Evolutionary conservation across 2,888 invertebrate species (phyloP).

Genomic region (Aphodius sticticus): DNA sequence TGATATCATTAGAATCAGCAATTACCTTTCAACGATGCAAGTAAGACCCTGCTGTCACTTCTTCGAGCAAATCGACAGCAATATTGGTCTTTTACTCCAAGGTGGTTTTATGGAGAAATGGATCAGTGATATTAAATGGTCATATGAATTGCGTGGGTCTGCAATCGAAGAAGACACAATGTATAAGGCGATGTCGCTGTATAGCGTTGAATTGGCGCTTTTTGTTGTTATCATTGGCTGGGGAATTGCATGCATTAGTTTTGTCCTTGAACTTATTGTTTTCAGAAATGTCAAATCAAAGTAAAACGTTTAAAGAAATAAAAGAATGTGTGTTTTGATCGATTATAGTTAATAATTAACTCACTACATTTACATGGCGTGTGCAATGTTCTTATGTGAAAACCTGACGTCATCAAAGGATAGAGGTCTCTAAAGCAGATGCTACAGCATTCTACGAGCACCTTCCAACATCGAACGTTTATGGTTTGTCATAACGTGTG

Average conservation of each 20-base stretch:
- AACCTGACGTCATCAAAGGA: constrained; percentile 4
- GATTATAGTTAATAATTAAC: too few species aligned
- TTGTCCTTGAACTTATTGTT: constrained; percentile 4
- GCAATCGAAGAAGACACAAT: too few species aligned
- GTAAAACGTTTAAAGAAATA: too few species aligned
- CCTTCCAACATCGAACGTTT: too few species aligned
- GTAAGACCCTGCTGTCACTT: too few species aligned
- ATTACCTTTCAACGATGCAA: background rate
- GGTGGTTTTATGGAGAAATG: constrained; percentile 10
- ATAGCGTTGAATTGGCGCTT: constrained; percentile 11
- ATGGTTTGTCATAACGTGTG: too few species aligned
- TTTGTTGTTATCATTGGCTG: background rate
- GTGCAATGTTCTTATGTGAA: background rate
- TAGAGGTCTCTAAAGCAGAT: background rate
- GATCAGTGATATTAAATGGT: background rate
- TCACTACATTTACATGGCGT: background rate
- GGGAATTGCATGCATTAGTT: background rate
- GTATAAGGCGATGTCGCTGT: background rate
- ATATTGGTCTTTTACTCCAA: background rate
- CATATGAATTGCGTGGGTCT: too few species aligned
- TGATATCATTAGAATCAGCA: background rate
- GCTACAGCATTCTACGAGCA: too few species aligned
- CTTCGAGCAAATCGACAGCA: background rate
- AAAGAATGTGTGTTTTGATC: too few species aligned
- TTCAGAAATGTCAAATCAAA: too few species aligned